Evolutionary conservation across 2,888 invertebrate genomes (phyloP).

Genomic region (Graphium colonna): DNA sequence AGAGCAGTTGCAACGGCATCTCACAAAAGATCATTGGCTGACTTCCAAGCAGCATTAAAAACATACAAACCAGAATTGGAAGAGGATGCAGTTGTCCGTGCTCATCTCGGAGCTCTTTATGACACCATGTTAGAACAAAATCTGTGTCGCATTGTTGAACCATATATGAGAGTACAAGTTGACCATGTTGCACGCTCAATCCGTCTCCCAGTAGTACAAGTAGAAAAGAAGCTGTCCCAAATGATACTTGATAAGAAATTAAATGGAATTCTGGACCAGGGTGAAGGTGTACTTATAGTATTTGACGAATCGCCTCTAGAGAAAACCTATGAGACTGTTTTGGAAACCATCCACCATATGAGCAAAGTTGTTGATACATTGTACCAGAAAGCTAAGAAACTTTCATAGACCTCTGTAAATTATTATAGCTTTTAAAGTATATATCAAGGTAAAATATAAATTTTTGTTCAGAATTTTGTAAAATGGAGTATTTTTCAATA

Average conservation of each 20-base stretch:
- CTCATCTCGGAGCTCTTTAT: slow-evolving; percentile 97
- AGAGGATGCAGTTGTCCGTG: slow-evolving; percentile 97
- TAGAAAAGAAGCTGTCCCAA: slow-evolving; percentile 99
- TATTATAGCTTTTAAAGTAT: slow-evolving; percentile 72
- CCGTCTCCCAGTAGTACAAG: slow-evolving; percentile 91
- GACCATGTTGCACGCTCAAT: slow-evolving; percentile 95
- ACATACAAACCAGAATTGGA: slow-evolving; percentile 93
- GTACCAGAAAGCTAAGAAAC: slow-evolving; percentile 99
- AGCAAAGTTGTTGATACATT: slow-evolving; percentile 99
- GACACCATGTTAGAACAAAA: slow-evolving; percentile 99
- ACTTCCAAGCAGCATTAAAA: slow-evolving; percentile 94
- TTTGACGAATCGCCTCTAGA: slow-evolving; percentile 97
- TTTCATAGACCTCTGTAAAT: slow-evolving; percentile 84
- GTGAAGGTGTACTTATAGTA: slow-evolving; percentile 97
- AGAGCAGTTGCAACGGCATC: slow-evolving; percentile 97
- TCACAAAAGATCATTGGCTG: slow-evolving; percentile 96
- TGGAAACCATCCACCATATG: slow-evolving; percentile 99
- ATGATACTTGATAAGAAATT: slow-evolving; percentile 99
- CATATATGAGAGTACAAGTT: slow-evolving; percentile 97
- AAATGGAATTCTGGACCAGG: slow-evolving; percentile 98
- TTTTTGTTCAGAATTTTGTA: slow-evolving; percentile 64
- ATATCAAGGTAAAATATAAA: slow-evolving; percentile 69
- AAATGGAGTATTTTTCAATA: slow-evolving; percentile 66
- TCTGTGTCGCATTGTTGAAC: slow-evolving; percentile 98
- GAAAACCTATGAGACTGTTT: slow-evolving; percentile 97